Percentiles rank a stretch among this genome's conserved stretches.
These are phyloP conservation scores for Lepidonotus clava DNA, from an alignment of 2,888 invertebrate genomes.

Conservation along the genomic window DNA sequence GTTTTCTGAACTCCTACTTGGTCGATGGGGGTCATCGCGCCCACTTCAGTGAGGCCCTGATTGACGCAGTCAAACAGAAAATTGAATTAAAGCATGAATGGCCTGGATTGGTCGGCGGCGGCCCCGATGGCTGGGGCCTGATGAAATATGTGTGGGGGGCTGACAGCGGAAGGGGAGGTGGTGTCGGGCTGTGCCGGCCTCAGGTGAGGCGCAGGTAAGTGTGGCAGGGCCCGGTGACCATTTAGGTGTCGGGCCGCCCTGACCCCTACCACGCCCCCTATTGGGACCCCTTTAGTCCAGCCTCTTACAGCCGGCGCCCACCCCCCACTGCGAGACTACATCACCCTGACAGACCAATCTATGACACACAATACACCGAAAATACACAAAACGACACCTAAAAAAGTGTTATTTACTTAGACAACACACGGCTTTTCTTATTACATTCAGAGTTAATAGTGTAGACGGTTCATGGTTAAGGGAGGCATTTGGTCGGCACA, in stretches of 20 bases:
- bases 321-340: constrained; percentile 51
- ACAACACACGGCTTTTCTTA: constrained; percentile 42
- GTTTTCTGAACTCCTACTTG: background rate
- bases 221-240: background rate
- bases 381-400: constrained; percentile 46
- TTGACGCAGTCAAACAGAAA: constrained; percentile 46
- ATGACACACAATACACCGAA: constrained; percentile 29
- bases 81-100: constrained; percentile 52
- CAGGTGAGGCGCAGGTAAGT: constrained; percentile 9
- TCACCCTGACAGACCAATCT: constrained; percentile 53
- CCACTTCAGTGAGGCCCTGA: constrained; percentile 19
- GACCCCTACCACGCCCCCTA: constrained; percentile 42
- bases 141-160: constrained; percentile 17
- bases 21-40: constrained; percentile 4
- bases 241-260: background rate
- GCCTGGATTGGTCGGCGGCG: background rate
- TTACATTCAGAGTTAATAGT: constrained; percentile 49
- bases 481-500: background rate
- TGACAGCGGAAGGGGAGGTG: constrained; percentile 19
- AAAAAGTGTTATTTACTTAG: constrained; percentile 53
- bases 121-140: background rate
- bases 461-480: background rate
- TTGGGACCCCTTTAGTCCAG: background rate
- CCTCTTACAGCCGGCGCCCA: background rate
- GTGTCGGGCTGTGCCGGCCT: constrained; percentile 25